phyloP scores from a whole-genome alignment of 2,888 invertebrate species.

The Synanthedon formicaeformis region DNA sequence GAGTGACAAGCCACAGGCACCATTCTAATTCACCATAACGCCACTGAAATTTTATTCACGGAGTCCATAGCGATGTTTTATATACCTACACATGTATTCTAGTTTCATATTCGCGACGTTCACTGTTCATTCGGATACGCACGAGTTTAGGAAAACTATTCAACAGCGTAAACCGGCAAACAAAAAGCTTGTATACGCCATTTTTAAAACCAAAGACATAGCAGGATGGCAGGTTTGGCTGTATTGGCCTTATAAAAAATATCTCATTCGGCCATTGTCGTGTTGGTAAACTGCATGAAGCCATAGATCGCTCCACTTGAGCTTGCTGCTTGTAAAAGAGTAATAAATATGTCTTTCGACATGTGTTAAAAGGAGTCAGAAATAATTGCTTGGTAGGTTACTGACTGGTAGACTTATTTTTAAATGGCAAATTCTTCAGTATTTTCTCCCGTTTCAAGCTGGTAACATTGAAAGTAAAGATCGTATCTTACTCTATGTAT shows the following conservation, averaged over 20 bases:
- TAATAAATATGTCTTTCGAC: slow-evolving; percentile 62
- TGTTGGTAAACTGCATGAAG: slow-evolving; percentile 69
- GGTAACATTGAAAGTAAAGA: too few species aligned
- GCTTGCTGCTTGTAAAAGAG: slow-evolving; percentile 65
- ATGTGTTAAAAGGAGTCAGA: slow-evolving; percentile 64
- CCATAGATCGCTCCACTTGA: slow-evolving; percentile 67
- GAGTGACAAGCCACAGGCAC: slow-evolving; percentile 68
- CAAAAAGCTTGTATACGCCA: slow-evolving; percentile 74
- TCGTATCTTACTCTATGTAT: too few species aligned
- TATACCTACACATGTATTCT: slow-evolving; percentile 69
- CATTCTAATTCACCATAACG: slow-evolving; percentile 72
- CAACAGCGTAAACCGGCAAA: slow-evolving; percentile 71
- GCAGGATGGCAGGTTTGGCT: slow-evolving; percentile 68
- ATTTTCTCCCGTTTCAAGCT: too few species aligned
- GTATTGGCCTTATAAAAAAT: slow-evolving; percentile 68
- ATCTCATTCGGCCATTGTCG: slow-evolving; percentile 69
- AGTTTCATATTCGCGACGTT: slow-evolving; percentile 68
- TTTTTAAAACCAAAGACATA: slow-evolving; percentile 73
- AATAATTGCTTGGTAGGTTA: slow-evolving; percentile 30
- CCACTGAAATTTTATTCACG: slow-evolving; percentile 59
- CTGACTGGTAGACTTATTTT: too few species aligned
- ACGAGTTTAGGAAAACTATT: slow-evolving; percentile 58
- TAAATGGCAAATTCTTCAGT: too few species aligned
- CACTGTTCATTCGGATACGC: slow-evolving; percentile 47
- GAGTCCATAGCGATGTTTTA: slow-evolving; percentile 59